Conservation (phyloP, 2,797 vertebrate genomes). For the Potorous gilbertii region DNA sequence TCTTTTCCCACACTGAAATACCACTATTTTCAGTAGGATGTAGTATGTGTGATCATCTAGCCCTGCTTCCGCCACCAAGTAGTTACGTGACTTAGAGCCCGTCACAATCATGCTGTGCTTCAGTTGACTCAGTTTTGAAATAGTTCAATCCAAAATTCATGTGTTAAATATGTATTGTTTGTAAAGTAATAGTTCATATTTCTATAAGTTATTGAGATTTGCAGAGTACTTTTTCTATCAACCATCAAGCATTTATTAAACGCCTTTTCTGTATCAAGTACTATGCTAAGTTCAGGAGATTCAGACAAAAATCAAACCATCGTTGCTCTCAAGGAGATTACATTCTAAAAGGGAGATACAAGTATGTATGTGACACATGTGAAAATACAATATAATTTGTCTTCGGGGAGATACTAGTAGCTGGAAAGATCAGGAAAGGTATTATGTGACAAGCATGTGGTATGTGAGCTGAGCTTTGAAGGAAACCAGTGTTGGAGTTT, state of each 20-base stretch:
- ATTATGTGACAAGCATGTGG: not conserved
- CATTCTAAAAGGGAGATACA: not conserved
- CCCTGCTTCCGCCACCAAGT: not conserved
- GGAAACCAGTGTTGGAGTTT: no score
- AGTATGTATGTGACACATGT: not conserved
- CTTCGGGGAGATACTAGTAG: not conserved
- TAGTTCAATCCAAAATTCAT: not conserved
- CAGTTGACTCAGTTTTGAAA: not conserved
- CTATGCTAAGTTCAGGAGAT: not conserved
- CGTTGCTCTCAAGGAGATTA: not conserved
- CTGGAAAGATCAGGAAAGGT: not conserved
- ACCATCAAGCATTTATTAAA: not conserved
- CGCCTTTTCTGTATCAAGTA: not conserved
- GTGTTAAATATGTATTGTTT: not conserved
- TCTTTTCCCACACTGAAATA: slow-evolving; percentile 62
- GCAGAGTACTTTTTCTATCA: not conserved
- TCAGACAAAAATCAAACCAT: not conserved
- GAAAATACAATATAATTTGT: not conserved
- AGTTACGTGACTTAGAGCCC: not conserved
- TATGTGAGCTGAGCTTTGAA: not conserved
- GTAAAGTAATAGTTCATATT: not conserved
- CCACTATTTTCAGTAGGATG: slow-evolving; percentile 24
- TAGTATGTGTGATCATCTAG: slow-evolving; percentile 9
- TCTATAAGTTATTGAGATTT: not conserved
- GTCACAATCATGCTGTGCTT: not conserved